A percentile compares a stretch with the other conserved stretches of the same genome.
These are phyloP conservation scores for Metallyticus violacea DNA, from an alignment of 2,888 invertebrate genomes.

Conservation along the genomic window DNA sequence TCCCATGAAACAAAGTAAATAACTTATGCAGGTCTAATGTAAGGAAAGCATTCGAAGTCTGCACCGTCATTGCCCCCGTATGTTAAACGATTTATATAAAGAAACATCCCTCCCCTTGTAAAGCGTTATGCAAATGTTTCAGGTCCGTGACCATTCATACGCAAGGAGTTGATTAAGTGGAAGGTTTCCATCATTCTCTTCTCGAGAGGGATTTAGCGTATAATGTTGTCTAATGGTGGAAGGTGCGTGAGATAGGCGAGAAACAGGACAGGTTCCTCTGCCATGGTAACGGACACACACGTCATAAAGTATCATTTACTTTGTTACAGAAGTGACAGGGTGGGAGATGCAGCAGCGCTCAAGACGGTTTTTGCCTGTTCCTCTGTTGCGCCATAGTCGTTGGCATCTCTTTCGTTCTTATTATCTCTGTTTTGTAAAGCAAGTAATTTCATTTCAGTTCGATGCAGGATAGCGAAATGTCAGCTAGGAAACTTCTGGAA, in stretches of 20 bases:
- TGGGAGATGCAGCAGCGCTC: too few species aligned
- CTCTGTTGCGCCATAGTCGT: background rate
- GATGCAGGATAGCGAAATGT: too few species aligned
- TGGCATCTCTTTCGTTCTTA: too few species aligned
- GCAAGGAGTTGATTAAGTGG: slow-evolving; percentile 32
- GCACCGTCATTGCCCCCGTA: too few species aligned
- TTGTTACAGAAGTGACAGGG: background rate
- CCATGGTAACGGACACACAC: too few species aligned
- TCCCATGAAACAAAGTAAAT: background rate
- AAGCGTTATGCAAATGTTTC: slow-evolving; percentile 32
- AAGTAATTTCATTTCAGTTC: too few species aligned
- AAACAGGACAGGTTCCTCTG: background rate
- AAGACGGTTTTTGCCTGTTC: background rate
- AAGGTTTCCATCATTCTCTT: slow-evolving; percentile 23
- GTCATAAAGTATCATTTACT: background rate
- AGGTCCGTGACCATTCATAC: slow-evolving; percentile 29
- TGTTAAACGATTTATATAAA: background rate
- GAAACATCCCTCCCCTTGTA: slow-evolving; percentile 4
- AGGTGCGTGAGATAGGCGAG: slow-evolving; percentile 4
- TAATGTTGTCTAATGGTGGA: slow-evolving; percentile 14
- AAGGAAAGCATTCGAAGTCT: background rate
- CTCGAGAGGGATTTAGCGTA: slow-evolving; percentile 24
- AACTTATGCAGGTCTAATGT: background rate
- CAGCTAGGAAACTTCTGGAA: too few species aligned
- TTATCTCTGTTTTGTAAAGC: too few species aligned